A percentile compares a stretch with the other conserved stretches of the same genome.
Evolutionary conservation across 2,888 invertebrate genomes (phyloP).

Genomic region (Thumatha senex): DNA sequence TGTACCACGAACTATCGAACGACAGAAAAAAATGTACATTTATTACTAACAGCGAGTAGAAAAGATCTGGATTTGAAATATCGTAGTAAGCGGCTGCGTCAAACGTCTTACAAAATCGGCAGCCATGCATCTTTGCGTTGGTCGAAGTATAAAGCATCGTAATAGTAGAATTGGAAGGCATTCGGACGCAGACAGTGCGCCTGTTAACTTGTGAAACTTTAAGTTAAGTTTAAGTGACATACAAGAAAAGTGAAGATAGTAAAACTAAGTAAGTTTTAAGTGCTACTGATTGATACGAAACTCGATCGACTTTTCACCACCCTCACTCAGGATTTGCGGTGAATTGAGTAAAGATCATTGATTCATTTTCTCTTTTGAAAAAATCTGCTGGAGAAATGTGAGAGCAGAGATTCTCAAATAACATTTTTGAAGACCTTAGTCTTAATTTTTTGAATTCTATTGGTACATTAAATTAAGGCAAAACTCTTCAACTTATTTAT

Average conservation of each 20-base stretch:
- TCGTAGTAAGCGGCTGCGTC: constrained; percentile 67
- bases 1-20: constrained; percentile 50
- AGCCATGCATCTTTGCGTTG: constrained; percentile 74
- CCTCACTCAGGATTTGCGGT: constrained; percentile 34
- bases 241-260: constrained; percentile 54
- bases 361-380: constrained; percentile 22
- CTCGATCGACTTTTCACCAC: neutral
- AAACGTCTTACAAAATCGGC: constrained; percentile 79
- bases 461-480: too few relatives aligned
- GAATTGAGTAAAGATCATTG: constrained; percentile 11
- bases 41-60: too few relatives aligned
- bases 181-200: constrained; percentile 77
- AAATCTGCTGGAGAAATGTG: constrained; percentile 14
- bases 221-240: constrained; percentile 54
- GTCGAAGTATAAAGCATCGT: constrained; percentile 79
- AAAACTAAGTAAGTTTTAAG: constrained; percentile 64
- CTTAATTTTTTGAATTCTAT: too few relatives aligned
- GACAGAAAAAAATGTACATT: neutral
- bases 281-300: constrained; percentile 15
- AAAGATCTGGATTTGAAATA: constrained; percentile 18
- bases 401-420: neutral
- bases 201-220: constrained; percentile 70
- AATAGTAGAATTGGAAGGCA: constrained; percentile 71
- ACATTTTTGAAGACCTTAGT: too few relatives aligned
- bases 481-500: too few relatives aligned